Evolutionary conservation across 2,113 vertebrate species (phyloP), one percentile per base, ranked within the genome.

Genomic region (Cygnus buccinator): DNA sequence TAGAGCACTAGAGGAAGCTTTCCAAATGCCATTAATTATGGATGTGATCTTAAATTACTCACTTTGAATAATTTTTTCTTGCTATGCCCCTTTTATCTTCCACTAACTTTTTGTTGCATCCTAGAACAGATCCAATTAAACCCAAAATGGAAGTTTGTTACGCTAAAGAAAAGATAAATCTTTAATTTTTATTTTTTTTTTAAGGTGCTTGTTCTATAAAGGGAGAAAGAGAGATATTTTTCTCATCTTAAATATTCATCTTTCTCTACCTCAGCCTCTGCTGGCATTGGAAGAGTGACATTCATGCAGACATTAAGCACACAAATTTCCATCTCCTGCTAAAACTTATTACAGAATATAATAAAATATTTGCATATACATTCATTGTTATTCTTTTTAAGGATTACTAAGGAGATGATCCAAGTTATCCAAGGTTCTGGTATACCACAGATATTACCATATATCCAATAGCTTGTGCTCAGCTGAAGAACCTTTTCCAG

Each of bases 11-110:
- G 89, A 93, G 97, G 96, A 98, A 97, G 95, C 84, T 58, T 94
- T 97, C 96, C 95, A 98, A 97, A 96, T 96, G 93, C 94, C 93
- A 98, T 98, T 98, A 98, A 98, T 98, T 98, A 98, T 97, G 94
- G 92, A 98, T 97, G 91, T 97, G 95, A 98, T 97, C 97, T 97
- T 98, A 97, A 98, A 98, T 98, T 97, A 98, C 98, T 98, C 97
- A 98, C 96, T 97, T 96, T 94, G 96, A 97, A 96, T 98, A 96
- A 97, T 94, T 97, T 82, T 92, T 80, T 77, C 94, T 94, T 97
- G 84, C 89, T 97, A 81, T 95, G 89, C 55, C 58, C 84, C 96
- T 98, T 98, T 97, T 97, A 97, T 98, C 97, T 97, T 96, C 87
- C 59, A 94, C 93, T 92, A 95, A 97, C 91, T 97, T 98, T 96